Evolutionary conservation across 2,888 invertebrate species (phyloP), one percentile per base, ranked within the genome.

Genomic region (Therioaphis trifolii): DNA sequence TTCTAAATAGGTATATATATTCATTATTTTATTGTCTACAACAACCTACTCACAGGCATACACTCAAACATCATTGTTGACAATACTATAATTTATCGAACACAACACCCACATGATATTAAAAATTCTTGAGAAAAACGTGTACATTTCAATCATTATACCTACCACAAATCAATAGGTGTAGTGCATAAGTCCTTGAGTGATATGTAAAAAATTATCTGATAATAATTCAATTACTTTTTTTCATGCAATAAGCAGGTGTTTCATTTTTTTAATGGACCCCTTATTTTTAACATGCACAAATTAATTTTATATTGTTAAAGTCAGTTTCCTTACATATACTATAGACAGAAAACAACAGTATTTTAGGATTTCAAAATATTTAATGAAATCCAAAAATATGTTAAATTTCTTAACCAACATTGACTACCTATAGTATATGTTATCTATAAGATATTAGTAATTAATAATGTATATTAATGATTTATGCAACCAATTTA

Each of bases 211-310:
- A 1, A 61, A 29, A 63, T 24, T 63, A 14, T 35, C 18, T 63
- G 5, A 77, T 49, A 63, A 12, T 5, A 3, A 35, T 5, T 35
- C 11, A 63, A 18, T 40, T 24, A 21, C 18, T 68, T 69, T 71
- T 72, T 61, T 5, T 63, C 80, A 80, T 80, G 80, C 80, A 80
- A 69, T 58, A 78, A 55, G 68, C 68, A 69, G 21, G 55, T 40
- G 15, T 5, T 58, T 46, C 4, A 46, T 71, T 29, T 40, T 58
- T 49, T 24, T 61, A 11, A 24, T 11, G n/a, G 18, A 15, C 24
- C 9, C 21, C 5, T 18, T 18, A 27, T 71, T 69, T 43, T 61
- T 35, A 35, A 29, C 80, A 80, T 80, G 80, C 80, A 80, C 71
- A 1, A 46, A 79, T 43, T 21, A 72, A 61, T 49, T n/a, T 24